Conservation (phyloP, 2,797 vertebrate species). For the Fringilla coelebs region DNA sequence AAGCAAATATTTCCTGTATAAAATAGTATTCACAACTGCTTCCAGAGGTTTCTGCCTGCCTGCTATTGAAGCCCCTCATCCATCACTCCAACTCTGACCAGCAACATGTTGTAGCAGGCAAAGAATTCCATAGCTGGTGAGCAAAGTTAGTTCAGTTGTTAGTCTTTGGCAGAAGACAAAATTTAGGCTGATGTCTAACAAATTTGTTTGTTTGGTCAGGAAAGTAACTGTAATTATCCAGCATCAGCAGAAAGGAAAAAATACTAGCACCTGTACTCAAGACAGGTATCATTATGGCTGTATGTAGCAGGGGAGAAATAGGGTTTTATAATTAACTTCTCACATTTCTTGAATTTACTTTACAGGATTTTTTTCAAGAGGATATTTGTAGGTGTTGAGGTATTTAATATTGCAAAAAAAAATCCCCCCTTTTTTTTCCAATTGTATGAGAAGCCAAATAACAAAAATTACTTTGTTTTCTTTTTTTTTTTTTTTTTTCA, state of each 20-base stretch:
- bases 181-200: background rate
- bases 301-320: background rate
- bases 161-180: background rate
- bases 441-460: background rate
- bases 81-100: background rate
- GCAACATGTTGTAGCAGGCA: background rate
- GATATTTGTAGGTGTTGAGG: background rate
- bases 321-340: background rate
- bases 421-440: fast-evolving
- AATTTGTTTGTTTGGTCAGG: background rate
- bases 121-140: background rate
- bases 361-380: background rate
- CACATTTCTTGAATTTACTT: background rate
- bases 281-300: background rate
- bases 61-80: background rate
- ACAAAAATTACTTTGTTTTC: background rate
- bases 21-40: background rate
- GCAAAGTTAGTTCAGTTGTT: background rate
- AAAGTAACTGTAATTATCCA: background rate
- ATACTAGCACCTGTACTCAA: background rate
- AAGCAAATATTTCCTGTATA: background rate
- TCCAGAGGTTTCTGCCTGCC: background rate
- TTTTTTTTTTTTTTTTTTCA: background rate
- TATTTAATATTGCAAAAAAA: background rate
- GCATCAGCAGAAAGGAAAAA: background rate